Evolutionary conservation across 2,113 vertebrate genomes (phyloP).

Genomic region (Paramisgurnus dabryanus): DNA sequence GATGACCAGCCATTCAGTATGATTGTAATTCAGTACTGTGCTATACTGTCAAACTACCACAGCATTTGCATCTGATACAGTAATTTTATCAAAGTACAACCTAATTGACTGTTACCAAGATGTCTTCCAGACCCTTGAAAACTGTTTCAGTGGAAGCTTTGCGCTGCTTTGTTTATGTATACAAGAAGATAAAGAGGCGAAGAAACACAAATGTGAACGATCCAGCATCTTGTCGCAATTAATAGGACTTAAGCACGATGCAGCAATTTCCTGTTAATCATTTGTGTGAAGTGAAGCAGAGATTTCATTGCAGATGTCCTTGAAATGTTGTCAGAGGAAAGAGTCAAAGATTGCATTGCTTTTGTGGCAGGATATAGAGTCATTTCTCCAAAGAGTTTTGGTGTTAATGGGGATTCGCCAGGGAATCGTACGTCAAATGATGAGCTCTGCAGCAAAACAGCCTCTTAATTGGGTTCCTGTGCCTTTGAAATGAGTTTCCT

Average conservation of each 20-base stretch:
- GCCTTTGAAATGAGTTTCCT: conserved; percentile 44
- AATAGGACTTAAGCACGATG: not conserved
- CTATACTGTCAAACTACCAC: not conserved
- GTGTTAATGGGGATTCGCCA: conserved; percentile 31
- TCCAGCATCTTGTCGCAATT: not conserved
- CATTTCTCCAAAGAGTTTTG: conserved; percentile 27
- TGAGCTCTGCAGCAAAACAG: conserved; percentile 29
- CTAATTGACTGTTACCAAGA: not conserved
- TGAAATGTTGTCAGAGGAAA: not conserved
- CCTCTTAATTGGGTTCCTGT: conserved; percentile 44
- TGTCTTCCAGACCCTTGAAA: not conserved
- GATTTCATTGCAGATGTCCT: not conserved
- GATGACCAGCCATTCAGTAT: not conserved
- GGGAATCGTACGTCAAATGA: conserved; percentile 29
- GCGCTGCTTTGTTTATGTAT: not conserved
- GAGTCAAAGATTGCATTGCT: conserved; percentile 26
- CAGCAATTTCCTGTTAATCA: not conserved
- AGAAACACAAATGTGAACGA: not conserved
- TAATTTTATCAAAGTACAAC: no score
- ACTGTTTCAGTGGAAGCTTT: not conserved
- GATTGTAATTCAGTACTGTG: not conserved
- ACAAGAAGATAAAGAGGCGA: not conserved
- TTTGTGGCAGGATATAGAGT: conserved; percentile 17
- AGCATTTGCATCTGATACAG: not conserved
- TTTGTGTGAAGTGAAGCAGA: not conserved